Conservation (phyloP, 2,113 vertebrate genomes). For the Cardinalis cardinalis region DNA sequence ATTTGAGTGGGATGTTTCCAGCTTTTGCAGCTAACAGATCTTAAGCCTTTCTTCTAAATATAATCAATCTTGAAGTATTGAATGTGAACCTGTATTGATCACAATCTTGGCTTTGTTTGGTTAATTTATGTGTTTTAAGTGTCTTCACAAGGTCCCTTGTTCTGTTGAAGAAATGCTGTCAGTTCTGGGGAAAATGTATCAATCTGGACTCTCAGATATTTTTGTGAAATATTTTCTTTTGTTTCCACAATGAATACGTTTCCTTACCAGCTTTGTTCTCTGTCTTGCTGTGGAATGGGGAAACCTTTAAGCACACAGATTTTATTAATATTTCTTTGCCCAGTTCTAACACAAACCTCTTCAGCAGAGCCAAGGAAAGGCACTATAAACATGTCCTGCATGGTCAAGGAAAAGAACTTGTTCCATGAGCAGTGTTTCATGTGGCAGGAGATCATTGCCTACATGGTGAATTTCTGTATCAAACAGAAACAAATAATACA, state of each 20-base stretch:
- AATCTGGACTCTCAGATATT: not conserved
- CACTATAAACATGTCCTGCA: fast-evolving
- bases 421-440: not conserved
- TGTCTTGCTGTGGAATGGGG: not conserved
- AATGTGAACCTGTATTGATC: not conserved
- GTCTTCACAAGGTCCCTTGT: not conserved
- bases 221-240: not conserved
- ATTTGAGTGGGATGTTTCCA: not conserved
- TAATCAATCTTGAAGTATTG: not conserved
- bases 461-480: not conserved
- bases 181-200: not conserved
- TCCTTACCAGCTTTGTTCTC: not conserved
- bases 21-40: not conserved
- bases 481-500: not conserved
- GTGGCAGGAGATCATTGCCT: not conserved
- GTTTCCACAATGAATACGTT: not conserved
- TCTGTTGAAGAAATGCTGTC: not conserved
- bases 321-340: not conserved
- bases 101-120: not conserved
- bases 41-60: not conserved
- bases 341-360: not conserved
- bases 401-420: not conserved
- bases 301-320: not conserved
- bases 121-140: not conserved
- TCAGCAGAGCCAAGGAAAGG: not conserved